Evolutionary conservation across 1,140 invertebrate species (phyloP), one percentile per base, ranked within the genome.

Genomic region (Charaxes varanes): DNA sequence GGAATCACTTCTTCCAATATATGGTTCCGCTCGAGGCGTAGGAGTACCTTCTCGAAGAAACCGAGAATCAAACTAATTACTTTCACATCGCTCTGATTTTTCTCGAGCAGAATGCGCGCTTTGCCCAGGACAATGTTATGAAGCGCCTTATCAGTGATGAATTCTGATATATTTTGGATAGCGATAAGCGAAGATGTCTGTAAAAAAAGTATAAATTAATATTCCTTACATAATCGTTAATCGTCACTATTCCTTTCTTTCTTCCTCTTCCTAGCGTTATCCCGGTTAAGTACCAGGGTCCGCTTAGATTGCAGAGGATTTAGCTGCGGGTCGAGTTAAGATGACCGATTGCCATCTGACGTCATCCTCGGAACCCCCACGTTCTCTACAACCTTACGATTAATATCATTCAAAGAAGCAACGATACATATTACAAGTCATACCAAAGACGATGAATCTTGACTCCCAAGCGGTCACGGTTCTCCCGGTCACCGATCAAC

Each of bases 1-100:
- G 96, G 96, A 48, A 98, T 87, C 0, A 99, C 94, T 51, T 97
- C 93, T 54, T 98, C 96, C 46, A 97, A 90, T 28, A 98, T 95
- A 61, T 87, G 71, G 28, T 90, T 89, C 53, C 94, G 92, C 49
- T 98, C 95, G 37, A 99, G 85, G 35, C 94, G 90, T 49, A 93
- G 89, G 26, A 97, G 80, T 1, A 93, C 93, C 37, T 89, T 89
- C 64, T 95, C 93, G 18, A 93, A 88, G 66, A 92, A 92, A 1
- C 89, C 88, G 0, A 96, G 78, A 6, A 93, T 91, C 48, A 92
- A 91, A 55, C 91, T 88, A 4, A 94, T 88, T 23, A 94, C 88
- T 58, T 93, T 93, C 1, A 92, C 72, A 65, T 95, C 93, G 13
- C 85, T 86, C 12, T 90, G 89, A 70, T 95, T 95, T 53, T 93